A percentile compares a stretch with the other conserved stretches of the same genome.
Evolutionary conservation across 2,888 invertebrate genomes (phyloP).

Genomic region (Monochamus alternatus): DNA sequence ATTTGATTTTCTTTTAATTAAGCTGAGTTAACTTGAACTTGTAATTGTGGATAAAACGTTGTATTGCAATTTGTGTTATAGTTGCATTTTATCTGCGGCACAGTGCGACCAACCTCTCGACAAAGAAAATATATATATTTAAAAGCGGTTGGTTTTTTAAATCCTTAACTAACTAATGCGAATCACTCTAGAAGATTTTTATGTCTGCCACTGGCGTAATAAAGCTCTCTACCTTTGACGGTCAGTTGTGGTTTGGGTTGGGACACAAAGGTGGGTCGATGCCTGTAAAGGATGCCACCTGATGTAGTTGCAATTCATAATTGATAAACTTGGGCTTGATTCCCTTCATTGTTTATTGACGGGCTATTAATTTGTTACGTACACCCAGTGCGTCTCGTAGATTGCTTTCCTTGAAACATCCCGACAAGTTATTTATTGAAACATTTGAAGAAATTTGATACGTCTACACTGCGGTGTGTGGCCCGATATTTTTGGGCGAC

Average conservation of each 20-base stretch:
- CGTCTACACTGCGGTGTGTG: background rate
- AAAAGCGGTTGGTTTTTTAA: no score
- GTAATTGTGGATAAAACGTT: no score
- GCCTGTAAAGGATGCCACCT: background rate
- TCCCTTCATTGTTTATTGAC: background rate
- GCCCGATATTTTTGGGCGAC: background rate
- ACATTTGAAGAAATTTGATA: background rate
- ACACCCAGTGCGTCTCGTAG: background rate
- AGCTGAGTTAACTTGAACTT: no score
- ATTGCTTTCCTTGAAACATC: background rate
- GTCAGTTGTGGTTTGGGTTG: background rate
- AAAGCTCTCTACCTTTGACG: background rate
- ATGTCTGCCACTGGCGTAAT: background rate
- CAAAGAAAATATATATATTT: no score
- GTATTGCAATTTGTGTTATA: no score
- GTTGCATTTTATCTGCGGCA: no score
- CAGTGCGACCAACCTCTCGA: no score
- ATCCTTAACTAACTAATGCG: no score
- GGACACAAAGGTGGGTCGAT: background rate
- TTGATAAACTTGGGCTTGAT: slow-evolving; percentile 3
- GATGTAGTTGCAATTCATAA: background rate
- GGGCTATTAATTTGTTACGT: slow-evolving; percentile 2
- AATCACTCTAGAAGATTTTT: no score
- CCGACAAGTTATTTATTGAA: background rate
- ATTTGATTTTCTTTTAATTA: no score